These are phyloP conservation scores for Polyodon spathula DNA, from an alignment of 2,113 vertebrate genomes.

Conservation along the genomic window DNA sequence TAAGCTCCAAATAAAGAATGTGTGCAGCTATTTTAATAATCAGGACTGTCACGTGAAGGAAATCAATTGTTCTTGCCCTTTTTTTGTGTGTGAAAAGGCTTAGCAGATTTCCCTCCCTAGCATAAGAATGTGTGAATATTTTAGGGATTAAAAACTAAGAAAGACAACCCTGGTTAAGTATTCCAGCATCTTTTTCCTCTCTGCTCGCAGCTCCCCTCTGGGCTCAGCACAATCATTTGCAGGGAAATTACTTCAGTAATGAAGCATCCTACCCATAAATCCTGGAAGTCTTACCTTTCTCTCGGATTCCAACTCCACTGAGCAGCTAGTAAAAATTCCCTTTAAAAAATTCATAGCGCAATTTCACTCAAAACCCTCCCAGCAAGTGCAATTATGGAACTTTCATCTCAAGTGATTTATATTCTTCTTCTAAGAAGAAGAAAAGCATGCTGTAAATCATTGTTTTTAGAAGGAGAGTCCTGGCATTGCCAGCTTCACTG, in stretches of 20 bases:
- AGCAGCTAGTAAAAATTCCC: slow-evolving; percentile 70
- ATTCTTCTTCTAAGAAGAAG: slow-evolving; percentile 33
- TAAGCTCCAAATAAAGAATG: neutral
- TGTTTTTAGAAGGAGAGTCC: slow-evolving; percentile 65
- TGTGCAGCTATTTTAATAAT: no score
- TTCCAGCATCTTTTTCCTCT: slow-evolving; percentile 34
- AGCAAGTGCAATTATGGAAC: slow-evolving; percentile 81
- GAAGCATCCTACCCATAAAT: slow-evolving; percentile 70
- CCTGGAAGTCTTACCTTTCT: slow-evolving; percentile 58
- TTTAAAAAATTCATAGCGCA: slow-evolving; percentile 76
- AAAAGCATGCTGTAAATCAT: slow-evolving; percentile 67
- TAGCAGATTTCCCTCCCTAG: no score
- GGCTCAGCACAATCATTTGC: slow-evolving; percentile 63
- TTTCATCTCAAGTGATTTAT: slow-evolving; percentile 83
- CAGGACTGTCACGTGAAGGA: no score
- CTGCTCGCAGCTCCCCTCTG: slow-evolving; percentile 34
- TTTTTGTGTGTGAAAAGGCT: no score
- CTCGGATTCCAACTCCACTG: slow-evolving; percentile 44
- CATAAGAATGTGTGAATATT: no score
- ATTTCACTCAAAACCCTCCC: slow-evolving; percentile 73
- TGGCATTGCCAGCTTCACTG: slow-evolving; percentile 51
- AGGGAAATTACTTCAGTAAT: slow-evolving; percentile 74
- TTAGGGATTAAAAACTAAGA: no score
- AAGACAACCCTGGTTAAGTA: slow-evolving; percentile 62
- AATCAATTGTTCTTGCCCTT: no score